Conservation (phyloP, 2,113 vertebrate species). For the Mustelus asterias region DNA sequence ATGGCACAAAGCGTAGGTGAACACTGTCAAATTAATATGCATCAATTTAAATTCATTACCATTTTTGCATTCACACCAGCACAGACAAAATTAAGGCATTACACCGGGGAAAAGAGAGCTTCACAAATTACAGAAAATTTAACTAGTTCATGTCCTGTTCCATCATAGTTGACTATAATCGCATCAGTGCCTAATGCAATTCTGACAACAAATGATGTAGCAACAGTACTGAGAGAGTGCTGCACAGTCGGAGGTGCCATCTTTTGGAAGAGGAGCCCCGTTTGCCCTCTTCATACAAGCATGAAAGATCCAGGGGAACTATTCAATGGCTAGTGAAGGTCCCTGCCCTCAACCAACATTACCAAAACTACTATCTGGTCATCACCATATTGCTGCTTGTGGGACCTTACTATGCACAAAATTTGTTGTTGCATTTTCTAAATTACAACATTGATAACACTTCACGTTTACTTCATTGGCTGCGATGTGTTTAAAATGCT, state of each 20-base stretch:
- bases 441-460: background rate
- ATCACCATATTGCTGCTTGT: background rate
- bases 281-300: background rate
- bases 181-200: background rate
- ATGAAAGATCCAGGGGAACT: background rate
- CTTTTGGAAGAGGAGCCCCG: background rate
- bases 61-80: constrained; percentile 11
- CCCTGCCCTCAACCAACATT: background rate
- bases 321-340: background rate
- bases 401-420: background rate
- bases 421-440: background rate
- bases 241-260: background rate
- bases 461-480: background rate
- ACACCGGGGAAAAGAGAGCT: background rate
- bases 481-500: background rate
- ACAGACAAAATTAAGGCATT: constrained; percentile 8
- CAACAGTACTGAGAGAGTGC: background rate
- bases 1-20: constrained; percentile 4
- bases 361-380: background rate
- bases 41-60: constrained; percentile 6
- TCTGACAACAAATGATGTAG: background rate
- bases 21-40: constrained; percentile 6
- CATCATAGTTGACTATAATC: background rate
- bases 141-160: background rate
- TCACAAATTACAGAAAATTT: background rate